Evolutionary conservation across 1,140 invertebrate species (phyloP).

Genomic region (Brachionus paranguensis): DNA sequence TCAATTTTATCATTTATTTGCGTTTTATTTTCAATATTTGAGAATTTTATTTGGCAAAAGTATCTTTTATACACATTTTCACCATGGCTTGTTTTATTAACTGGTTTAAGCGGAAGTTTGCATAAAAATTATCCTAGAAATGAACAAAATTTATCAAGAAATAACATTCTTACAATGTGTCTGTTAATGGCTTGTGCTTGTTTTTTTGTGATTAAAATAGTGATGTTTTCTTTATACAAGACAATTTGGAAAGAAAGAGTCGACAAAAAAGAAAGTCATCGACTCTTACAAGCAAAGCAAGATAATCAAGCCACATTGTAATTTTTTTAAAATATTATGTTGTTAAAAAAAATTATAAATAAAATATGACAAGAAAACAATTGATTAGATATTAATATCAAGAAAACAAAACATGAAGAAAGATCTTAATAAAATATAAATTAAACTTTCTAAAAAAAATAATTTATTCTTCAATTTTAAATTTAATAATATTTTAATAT

Average conservation of each 20-base stretch:
- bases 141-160: not conserved
- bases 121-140: not conserved
- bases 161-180: slow-evolving; percentile 8
- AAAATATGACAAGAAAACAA: too few species aligned
- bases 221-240: slow-evolving; percentile 17
- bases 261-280: slow-evolving; percentile 20
- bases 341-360: not conserved
- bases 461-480: too few species aligned
- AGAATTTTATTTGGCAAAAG: slow-evolving; percentile 45
- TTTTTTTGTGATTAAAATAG: not conserved
- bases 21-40: slow-evolving; percentile 43
- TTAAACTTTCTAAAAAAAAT: too few species aligned
- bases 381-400: too few species aligned
- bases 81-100: slow-evolving; percentile 46
- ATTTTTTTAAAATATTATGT: not conserved
- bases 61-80: slow-evolving; percentile 47
- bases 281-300: not conserved
- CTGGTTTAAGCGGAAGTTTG: slow-evolving; percentile 45
- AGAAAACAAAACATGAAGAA: too few species aligned
- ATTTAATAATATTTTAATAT: too few species aligned
- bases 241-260: not conserved
- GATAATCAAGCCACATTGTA: not conserved
- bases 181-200: not conserved
- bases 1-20: slow-evolving; percentile 41
- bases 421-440: too few species aligned